Percentiles rank a stretch among this genome's conserved stretches.
phyloP scores from a whole-genome alignment of 1,140 invertebrate genomes.

The Ostrea denselamellosa region DNA sequence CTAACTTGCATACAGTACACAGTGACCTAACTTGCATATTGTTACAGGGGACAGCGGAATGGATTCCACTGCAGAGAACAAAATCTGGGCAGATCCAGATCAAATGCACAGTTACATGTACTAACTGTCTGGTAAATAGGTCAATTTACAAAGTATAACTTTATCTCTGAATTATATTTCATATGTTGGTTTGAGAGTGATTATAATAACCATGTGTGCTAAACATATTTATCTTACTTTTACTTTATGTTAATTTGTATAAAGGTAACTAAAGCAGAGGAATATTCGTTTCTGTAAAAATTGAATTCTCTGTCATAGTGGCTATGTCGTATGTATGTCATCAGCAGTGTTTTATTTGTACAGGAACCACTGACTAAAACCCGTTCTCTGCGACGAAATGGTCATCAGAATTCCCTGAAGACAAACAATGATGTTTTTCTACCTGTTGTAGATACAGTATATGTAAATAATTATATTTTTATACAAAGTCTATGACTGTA shows the following conservation, averaged over 20 bases:
- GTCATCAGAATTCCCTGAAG: not conserved
- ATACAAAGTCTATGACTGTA: not conserved
- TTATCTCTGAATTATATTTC: too few relatives aligned
- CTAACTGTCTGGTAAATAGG: constrained; percentile 38
- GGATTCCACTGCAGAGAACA: constrained; percentile 65
- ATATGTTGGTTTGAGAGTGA: too few relatives aligned
- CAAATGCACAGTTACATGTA: constrained; percentile 65
- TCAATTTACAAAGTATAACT: too few relatives aligned
- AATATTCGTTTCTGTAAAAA: too few relatives aligned
- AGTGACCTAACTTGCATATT: not conserved
- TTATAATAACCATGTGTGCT: too few relatives aligned
- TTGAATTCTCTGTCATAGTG: too few relatives aligned
- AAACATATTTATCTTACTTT: too few relatives aligned
- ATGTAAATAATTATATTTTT: not conserved
- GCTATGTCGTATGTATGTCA: too few relatives aligned
- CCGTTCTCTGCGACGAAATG: not conserved
- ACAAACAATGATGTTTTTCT: not conserved
- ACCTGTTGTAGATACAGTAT: not conserved
- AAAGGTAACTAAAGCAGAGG: too few relatives aligned
- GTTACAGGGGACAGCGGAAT: constrained; percentile 65
- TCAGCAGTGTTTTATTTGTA: not conserved
- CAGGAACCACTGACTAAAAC: constrained; percentile 32
- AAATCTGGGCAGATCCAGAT: constrained; percentile 69
- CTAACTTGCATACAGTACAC: too few relatives aligned
- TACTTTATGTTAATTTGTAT: too few relatives aligned